Evolutionary conservation across 2,113 vertebrate genomes (phyloP).

Genomic region (Xiphophorus maculatus): DNA sequence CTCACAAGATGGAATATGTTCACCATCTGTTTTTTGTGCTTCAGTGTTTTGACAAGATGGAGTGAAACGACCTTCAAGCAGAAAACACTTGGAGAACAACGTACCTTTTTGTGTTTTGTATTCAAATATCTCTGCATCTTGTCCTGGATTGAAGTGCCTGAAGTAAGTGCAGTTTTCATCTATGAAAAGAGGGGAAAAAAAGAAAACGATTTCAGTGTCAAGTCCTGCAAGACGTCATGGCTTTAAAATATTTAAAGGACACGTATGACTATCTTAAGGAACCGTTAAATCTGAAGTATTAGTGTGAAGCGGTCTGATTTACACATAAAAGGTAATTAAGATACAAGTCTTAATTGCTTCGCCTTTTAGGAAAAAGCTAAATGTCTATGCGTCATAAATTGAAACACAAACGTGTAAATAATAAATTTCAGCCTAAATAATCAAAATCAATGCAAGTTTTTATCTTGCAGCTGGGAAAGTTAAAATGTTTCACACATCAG

Average conservation of each 20-base stretch:
- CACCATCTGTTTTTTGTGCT: background rate
- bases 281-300: background rate
- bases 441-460: too few relatives aligned
- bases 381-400: too few relatives aligned
- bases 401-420: too few relatives aligned
- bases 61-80: background rate
- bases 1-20: slow-evolving; percentile 17
- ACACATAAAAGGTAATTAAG: background rate
- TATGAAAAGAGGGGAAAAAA: slow-evolving; percentile 65
- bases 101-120: slow-evolving; percentile 95
- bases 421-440: background rate
- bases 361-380: background rate
- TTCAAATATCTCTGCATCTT: slow-evolving; percentile 89
- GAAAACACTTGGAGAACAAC: slow-evolving; percentile 14
- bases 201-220: slow-evolving; percentile 11
- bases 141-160: slow-evolving; percentile 91
- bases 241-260: background rate
- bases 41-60: background rate
- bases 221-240: background rate
- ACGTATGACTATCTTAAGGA: too few relatives aligned
- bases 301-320: background rate
- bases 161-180: slow-evolving; percentile 95
- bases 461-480: background rate
- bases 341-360: background rate
- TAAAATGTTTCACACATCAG: background rate